Base-by-base conservation (phyloP, 2,888 invertebrate species). In the Lutraria lutraria region DNA sequence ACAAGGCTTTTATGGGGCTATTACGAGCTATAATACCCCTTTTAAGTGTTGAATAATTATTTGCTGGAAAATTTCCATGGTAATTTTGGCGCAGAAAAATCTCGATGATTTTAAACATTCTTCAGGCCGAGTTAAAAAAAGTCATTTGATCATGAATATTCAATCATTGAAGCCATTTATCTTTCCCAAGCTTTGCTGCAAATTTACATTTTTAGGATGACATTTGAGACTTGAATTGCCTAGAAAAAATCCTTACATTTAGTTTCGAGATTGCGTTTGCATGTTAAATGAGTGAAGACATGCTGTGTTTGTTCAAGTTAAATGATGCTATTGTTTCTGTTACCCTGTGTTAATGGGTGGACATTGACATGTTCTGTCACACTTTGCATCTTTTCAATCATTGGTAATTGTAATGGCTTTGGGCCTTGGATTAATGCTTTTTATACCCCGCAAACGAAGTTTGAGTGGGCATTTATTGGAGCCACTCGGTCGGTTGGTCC, bases 101-200 rank as follows among this genome's bases (percentile, higher is more conserved):
- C 76, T 10, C 31, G 76, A 29, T 76, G 76, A 76, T 76, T 76
- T 76, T 76, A 76, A 76, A 76, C 76, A 34, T 34, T 76, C 76
- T 76, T 76, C 31, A 31, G 76, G 76, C 76, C 12, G 34, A 76
- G 13, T 31, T 34, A 76, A 72, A 76, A 76, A 15, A 68, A 68
- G 12, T 25, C 76, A 31, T 19, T 19, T 16, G 34, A 6, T 76
- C 76, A 31, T 76, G 25, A 29, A 72, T 72, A 72, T 72, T 72
- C 72, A 29, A 31, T 72, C 29, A 31, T 72, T 1, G 31, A 72
- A n/a, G 72, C 72, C 10, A 72, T 72, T 76, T 34, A 31, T 76
- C 76, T 76, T 76, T 31, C 31, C 31, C 76, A 76, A 19, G 76
- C 34, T 68, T n/a, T n/a, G 31, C 29, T 19, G 29, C 31, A 76